A percentile compares a stretch with the other conserved stretches of the same genome.
phyloP scores from a whole-genome alignment of 2,888 invertebrate genomes.

The Beris morrisii region DNA sequence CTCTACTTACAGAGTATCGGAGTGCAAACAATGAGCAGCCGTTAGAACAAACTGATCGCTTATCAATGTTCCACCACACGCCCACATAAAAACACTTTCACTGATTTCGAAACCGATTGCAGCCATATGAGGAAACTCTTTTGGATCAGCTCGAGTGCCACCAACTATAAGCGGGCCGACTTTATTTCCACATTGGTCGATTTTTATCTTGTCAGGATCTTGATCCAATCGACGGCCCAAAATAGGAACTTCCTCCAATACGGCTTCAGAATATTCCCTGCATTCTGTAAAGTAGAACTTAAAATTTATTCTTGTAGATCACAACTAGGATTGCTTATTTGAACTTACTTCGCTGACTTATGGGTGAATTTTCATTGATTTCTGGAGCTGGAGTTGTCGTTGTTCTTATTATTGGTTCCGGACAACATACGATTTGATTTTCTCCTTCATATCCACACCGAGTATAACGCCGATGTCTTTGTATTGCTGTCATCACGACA shows the following conservation, averaged over 20 bases:
- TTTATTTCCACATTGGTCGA: constrained; percentile 44
- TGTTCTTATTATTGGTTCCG: background rate
- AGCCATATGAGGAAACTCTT: constrained; percentile 55
- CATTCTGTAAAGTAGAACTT: constrained; percentile 32
- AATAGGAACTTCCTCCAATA: background rate
- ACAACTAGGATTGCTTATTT: no score
- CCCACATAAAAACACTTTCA: constrained; percentile 5
- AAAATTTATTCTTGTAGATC: background rate
- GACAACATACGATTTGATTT: constrained; percentile 44
- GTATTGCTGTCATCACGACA: constrained; percentile 20
- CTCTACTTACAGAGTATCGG: constrained; percentile 37
- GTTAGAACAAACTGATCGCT: constrained; percentile 24
- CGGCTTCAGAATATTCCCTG: constrained; percentile 24
- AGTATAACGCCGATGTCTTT: constrained; percentile 31
- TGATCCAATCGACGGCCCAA: background rate
- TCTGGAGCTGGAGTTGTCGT: constrained; percentile 2
- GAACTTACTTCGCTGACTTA: constrained; percentile 17
- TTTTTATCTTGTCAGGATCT: constrained; percentile 4
- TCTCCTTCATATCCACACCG: constrained; percentile 42
- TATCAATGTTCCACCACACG: constrained; percentile 25
- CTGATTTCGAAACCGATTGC: constrained; percentile 29
- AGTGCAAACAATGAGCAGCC: constrained; percentile 13
- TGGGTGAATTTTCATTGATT: background rate
- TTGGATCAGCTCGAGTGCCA: constrained; percentile 44
- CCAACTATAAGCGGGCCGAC: constrained; percentile 55